Evolutionary conservation across 2,888 invertebrate species (phyloP).

Genomic region (Ormyrus labotus): DNA sequence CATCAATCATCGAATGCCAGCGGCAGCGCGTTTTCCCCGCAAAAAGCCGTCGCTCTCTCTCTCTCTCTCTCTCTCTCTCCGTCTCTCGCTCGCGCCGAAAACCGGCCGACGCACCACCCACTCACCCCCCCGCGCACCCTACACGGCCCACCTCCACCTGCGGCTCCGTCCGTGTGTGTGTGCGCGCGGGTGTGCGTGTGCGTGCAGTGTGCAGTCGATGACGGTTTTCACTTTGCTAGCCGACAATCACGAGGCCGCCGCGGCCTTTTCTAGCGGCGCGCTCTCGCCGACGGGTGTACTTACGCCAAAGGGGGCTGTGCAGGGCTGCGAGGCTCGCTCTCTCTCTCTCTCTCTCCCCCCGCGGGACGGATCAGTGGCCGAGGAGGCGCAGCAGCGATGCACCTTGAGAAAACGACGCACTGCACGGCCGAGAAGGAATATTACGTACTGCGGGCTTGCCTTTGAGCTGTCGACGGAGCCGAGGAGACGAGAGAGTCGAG

Average conservation of each 20-base stretch:
- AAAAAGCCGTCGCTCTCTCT: conserved; percentile 63
- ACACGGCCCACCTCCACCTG: neutral
- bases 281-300: no score
- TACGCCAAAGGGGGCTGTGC: no score
- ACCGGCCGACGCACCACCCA: conserved; percentile 44
- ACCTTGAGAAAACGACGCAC: no score
- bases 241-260: conserved; percentile 13
- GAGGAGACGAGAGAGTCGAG: conserved; percentile 36
- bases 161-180: neutral
- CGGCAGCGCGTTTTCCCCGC: conserved; percentile 69
- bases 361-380: no score
- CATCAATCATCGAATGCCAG: conserved; percentile 75
- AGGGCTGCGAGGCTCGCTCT: no score
- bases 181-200: neutral
- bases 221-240: conserved; percentile 49
- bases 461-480: neutral
- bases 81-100: conserved; percentile 52
- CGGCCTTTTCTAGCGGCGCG: no score
- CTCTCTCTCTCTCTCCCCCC: no score
- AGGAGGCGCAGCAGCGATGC: neutral
- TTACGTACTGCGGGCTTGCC: no score
- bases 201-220: conserved; percentile 32
- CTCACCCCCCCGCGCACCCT: conserved; percentile 12
- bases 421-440: no score
- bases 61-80: conserved; percentile 30